Conservation (phyloP, 2,797 vertebrate species). For the Aplochiton taeniatus region DNA sequence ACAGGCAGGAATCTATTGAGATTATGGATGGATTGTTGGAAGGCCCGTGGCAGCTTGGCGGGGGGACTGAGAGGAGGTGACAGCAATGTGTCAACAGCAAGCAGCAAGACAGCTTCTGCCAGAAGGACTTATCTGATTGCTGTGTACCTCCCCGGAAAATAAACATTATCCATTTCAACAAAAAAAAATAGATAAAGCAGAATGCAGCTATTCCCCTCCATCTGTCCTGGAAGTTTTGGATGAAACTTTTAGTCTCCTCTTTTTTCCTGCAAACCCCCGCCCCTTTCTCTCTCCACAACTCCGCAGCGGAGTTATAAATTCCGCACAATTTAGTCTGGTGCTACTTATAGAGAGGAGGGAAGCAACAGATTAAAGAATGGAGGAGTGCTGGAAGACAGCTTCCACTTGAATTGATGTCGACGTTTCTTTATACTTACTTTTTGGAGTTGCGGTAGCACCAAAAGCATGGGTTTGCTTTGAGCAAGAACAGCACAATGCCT, state of each 20-base stretch:
- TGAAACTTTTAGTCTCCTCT: constrained; percentile 46
- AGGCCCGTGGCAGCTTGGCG: constrained; percentile 22
- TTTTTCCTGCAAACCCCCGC: constrained; percentile 21
- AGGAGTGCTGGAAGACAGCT: constrained; percentile 43
- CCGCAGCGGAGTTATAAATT: constrained; percentile 50
- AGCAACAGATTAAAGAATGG: constrained; percentile 49
- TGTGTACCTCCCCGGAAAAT: constrained; percentile 20
- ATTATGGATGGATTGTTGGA: constrained; percentile 34
- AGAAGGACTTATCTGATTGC: constrained; percentile 33
- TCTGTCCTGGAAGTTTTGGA: constrained; percentile 6
- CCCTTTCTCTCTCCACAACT: constrained; percentile 41
- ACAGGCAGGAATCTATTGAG: constrained; percentile 37
- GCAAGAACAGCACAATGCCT: constrained; percentile 41
- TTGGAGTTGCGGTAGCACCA: constrained; percentile 27
- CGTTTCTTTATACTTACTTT: constrained; percentile 20
- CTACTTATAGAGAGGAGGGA: constrained; percentile 57
- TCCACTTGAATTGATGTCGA: constrained; percentile 41
- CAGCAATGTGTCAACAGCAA: constrained; percentile 12
- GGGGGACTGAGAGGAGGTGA: constrained; percentile 17
- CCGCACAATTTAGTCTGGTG: constrained; percentile 54
- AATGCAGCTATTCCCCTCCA: not conserved
- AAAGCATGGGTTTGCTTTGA: constrained; percentile 45
- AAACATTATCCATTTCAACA: constrained; percentile 22
- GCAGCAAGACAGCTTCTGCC: constrained; percentile 12
- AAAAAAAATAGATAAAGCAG: constrained; percentile 26